Base-by-base conservation (phyloP, 2,113 vertebrate species). In the Eptesicus fuscus region DNA sequence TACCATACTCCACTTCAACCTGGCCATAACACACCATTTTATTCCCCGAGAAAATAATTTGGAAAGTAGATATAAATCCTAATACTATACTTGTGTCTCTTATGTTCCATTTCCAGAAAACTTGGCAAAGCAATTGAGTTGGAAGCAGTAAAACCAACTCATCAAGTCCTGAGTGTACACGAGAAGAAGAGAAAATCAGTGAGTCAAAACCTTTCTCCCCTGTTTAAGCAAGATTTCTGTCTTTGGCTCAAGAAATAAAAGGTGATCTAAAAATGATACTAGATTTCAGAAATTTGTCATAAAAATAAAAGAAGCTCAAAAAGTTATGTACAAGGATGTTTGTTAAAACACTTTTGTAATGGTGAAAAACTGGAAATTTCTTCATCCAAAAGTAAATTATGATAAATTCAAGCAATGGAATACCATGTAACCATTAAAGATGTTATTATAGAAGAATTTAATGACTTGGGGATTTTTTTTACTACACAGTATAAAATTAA, bases 41-140 rank as follows among this genome's bases (percentile, higher is more conserved):
- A 92, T 97, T 83, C 78, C 84, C 78, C 61, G 56, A 51, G 73
- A 95, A 97, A 95, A 59, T 88, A 79, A 93, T 97, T 97, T 71
- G 69, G 59, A 84, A 92, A 83, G 18, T 88, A 76, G 80, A 96
- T 93, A 37, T 92, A 96, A 96, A 96, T 96, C 88, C 85, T 93
- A 86, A 49, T 89, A 51, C 69, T 93, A 70, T 69, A 37, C 37
- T 83, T 88, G 40, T 93, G 16, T 90, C 59, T 97, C 96, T 98
- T 95, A 97, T 94, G 78, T 98, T 98, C 95, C 97, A 7, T 71
- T 63, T 89, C 84, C 82, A 99, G 99, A 90, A 99, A 98, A 95
- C 97, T 99, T 94, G 98, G 98, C 98, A 99, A 98, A 97, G 98
- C 98, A 51, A 99, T 99, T 98, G 98, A 99, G 63, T 98, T 98